Base-by-base conservation (phyloP, 2,888 invertebrate genomes). In the Caenorhabditis sp. region DNA sequence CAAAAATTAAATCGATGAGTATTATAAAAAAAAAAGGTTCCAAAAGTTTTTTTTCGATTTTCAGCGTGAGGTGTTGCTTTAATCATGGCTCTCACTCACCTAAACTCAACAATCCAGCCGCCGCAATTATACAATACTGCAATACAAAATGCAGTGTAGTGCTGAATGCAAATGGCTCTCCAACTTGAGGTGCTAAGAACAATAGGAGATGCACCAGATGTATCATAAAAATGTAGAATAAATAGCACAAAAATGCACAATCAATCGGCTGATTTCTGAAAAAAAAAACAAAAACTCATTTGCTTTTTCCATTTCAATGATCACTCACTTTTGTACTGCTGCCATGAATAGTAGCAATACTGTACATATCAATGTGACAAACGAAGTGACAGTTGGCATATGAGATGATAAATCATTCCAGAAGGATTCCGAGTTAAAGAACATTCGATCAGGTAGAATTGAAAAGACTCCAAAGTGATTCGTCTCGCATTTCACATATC, bases 401-500 rank as follows among this genome's bases (percentile, higher is more conserved):
- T 81, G 72, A 59, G 74, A 65, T 23, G 76, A 71, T 14, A 85
- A 50, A 61, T 79, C 75, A 26, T 63, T 67, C 56, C 76, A 72
- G 49, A 70, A 71, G 17, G 74, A 63, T 38, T 72, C 69, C 21
- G 79, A 68, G 27, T 67, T 61, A 38, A 62, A 68, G 69, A 85
- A 85, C 49, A 81, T 63, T 1, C 78, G 75, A 56, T 84, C 84
- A 57, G 85, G 86, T 14, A 86, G 70, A 21, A 87, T 52, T 10
- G 85, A 70, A 66, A 87, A 86, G 0, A 82, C 61, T 25, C 82
- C 78, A n/a, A 86, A 76, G 62, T 86, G 83, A 43, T 66, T 78
- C 1, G 83, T 78, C 60, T 85, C 85, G 60, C 85, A 85, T 23
- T 83, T 74, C 5, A 85, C 80, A 56, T 80, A 83, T n/a, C 84